A percentile compares a stretch with the other conserved stretches of the same genome.
Conservation (phyloP, 2,888 invertebrate genomes). For the Anthophora plumipes region DNA sequence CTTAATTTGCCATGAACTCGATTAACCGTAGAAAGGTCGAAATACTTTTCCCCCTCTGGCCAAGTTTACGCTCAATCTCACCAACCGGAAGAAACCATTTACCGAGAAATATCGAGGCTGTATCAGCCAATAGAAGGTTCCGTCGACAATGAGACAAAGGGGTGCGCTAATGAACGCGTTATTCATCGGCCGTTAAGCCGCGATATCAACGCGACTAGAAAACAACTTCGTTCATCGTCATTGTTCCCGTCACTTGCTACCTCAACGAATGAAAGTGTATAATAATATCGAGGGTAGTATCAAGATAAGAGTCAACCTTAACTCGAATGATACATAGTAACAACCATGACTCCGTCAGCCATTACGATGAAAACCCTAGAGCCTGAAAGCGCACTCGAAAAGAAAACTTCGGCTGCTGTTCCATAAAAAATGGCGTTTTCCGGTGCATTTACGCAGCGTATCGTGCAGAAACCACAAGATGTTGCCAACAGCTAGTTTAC, state of each 20-base stretch:
- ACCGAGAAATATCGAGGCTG: background rate
- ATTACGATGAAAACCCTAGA: background rate
- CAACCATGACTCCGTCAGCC: background rate
- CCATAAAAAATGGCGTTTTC: background rate
- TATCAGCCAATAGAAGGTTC: background rate
- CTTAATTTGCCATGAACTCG: conserved; percentile 8
- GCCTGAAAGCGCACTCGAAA: background rate
- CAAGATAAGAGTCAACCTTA: background rate
- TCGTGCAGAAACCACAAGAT: conserved; percentile 18
- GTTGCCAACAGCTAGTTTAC: background rate
- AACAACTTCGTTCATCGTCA: conserved; percentile 2
- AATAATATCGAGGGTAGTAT: conserved; percentile 5
- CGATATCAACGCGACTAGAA: background rate
- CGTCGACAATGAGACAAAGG: conserved; percentile 17
- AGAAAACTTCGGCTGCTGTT: background rate
- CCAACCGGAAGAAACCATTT: background rate
- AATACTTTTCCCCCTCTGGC: background rate
- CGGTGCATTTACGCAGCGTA: conserved; percentile 21
- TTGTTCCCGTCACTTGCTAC: background rate
- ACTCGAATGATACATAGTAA: background rate
- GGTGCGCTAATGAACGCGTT: conserved; percentile 26
- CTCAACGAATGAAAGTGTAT: background rate
- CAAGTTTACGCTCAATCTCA: background rate
- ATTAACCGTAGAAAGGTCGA: background rate
- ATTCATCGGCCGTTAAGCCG: conserved; percentile 14